Conservation (phyloP, 92 coral and sea anemone genomes). For the Zoanthus gigantus region DNA sequence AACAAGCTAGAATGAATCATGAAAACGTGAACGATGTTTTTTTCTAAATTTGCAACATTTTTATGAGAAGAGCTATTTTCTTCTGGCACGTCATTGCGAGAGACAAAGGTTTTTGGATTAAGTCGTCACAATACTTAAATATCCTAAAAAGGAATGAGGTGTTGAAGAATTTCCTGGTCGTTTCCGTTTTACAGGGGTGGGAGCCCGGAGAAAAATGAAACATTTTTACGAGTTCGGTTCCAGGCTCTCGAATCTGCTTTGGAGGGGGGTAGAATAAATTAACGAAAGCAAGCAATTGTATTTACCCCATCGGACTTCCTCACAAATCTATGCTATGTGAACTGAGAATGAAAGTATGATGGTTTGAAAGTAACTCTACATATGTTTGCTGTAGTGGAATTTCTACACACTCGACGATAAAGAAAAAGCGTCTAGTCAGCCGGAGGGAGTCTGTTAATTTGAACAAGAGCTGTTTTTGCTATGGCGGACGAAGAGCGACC, state of each 20-base stretch:
- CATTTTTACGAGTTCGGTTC: conserved; percentile 16
- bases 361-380: conserved; percentile 48
- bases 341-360: conserved; percentile 48
- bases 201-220: conserved; percentile 24
- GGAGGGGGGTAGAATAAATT: conserved; percentile 52
- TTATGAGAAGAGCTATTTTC: neutral
- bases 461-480: conserved; percentile 41
- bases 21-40: neutral
- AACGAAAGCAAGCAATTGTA: conserved; percentile 25
- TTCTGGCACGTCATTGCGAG: neutral
- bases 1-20: neutral
- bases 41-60: neutral
- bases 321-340: conserved; percentile 40
- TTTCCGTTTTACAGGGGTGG: conserved; percentile 49
- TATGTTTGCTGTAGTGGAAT: conserved; percentile 54
- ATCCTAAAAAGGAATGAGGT: conserved; percentile 4
- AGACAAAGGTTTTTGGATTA: conserved; percentile 15
- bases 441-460: conserved; percentile 38
- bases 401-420: conserved; percentile 30
- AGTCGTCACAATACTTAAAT: neutral
- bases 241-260: conserved; percentile 29
- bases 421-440: conserved; percentile 2
- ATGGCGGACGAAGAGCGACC: conserved; percentile 99
- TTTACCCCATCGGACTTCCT: conserved; percentile 52
- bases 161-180: neutral